A percentile compares a stretch with the other conserved stretches of the same genome.
phyloP scores from a whole-genome alignment of 2,113 vertebrate genomes.

The Calidris pugnax region DNA sequence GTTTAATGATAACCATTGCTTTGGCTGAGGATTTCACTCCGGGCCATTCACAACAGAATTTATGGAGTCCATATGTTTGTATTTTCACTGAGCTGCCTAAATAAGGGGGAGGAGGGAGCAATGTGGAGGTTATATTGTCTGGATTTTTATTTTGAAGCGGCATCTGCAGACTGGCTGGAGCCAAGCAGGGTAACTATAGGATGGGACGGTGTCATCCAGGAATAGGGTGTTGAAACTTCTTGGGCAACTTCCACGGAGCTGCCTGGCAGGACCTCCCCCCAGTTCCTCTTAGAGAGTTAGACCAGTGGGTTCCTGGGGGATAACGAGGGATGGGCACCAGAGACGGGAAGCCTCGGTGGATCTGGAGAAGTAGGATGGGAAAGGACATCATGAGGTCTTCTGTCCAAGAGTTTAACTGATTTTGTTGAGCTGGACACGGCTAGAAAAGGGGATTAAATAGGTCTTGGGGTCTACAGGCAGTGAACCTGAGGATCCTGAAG shows the following conservation, averaged over 20 bases:
- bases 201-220: constrained; percentile 4
- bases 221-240: constrained; percentile 48
- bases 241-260: constrained; percentile 29
- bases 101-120: not conserved
- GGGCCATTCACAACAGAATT: not conserved
- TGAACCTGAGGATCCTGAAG: not conserved
- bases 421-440: not conserved
- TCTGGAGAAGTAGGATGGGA: not conserved
- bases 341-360: not conserved
- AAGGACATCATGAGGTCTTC: not conserved
- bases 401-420: not conserved
- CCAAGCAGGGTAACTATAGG: constrained; percentile 30
- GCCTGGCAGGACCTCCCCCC: constrained; percentile 14
- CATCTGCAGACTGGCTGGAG: constrained; percentile 48
- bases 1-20: constrained; percentile 34
- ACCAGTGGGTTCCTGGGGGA: not conserved
- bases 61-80: constrained; percentile 40
- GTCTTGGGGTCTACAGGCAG: not conserved
- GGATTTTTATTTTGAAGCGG: constrained; percentile 22
- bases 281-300: not conserved
- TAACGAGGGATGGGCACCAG: not conserved
- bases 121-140: not conserved
- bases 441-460: not conserved
- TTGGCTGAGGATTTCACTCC: not conserved
- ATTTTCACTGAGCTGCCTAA: constrained; percentile 22